Evolutionary conservation across 2,113 vertebrate genomes (phyloP).

Genomic region (Bubo bubo): DNA sequence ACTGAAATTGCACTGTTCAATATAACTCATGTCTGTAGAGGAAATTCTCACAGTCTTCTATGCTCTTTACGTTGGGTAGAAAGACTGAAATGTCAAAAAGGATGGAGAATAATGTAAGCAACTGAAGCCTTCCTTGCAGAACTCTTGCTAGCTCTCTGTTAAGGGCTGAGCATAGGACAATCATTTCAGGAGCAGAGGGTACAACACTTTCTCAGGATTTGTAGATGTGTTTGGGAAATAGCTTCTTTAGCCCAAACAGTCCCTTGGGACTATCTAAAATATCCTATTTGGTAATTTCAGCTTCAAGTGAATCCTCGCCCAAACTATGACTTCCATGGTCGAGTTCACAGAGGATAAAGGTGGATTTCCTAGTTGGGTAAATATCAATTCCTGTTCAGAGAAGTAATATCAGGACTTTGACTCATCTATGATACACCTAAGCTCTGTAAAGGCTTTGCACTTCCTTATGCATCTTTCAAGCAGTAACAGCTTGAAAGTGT

Average conservation of each 20-base stretch:
- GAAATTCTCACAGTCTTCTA: background rate
- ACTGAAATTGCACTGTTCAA: background rate
- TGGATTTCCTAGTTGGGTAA: background rate
- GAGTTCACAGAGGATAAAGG: background rate
- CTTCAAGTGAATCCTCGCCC: background rate
- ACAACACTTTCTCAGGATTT: background rate
- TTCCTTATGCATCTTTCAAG: background rate
- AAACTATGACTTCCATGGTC: background rate
- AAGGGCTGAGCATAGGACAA: background rate
- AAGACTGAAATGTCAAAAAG: background rate
- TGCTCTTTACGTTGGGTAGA: background rate
- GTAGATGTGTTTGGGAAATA: background rate
- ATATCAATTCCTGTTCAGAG: background rate
- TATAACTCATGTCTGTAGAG: background rate
- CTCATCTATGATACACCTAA: background rate
- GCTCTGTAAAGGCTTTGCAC: background rate
- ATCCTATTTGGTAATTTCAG: background rate
- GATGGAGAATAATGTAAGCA: background rate
- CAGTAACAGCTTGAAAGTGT: background rate
- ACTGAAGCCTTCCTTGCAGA: background rate
- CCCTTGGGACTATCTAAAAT: background rate
- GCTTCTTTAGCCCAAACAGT: background rate
- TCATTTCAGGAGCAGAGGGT: background rate
- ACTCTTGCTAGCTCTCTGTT: background rate
- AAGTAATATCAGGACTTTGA: background rate